These are phyloP conservation scores for Tamias sibiricus DNA, from an alignment of 2,113 vertebrate species.

Conservation along the genomic window DNA sequence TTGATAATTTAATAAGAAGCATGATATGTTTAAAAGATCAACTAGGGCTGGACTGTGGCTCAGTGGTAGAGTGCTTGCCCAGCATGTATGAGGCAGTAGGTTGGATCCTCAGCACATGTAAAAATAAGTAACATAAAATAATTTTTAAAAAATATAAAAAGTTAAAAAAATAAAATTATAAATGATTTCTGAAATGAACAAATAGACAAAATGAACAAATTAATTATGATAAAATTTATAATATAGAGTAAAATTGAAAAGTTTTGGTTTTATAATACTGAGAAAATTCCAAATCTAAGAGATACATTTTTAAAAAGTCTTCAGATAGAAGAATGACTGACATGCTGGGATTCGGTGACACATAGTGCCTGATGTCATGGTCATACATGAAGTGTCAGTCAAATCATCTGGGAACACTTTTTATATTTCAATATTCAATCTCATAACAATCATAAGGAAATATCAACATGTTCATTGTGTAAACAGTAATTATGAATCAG, in stretches of 20 bases:
- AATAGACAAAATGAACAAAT: not conserved
- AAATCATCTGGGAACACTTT: not conserved
- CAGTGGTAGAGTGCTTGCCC: too few species aligned
- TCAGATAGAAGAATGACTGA: not conserved
- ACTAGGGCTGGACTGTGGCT: too few species aligned
- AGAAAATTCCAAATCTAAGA: not conserved
- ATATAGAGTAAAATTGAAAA: not conserved
- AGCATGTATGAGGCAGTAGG: too few species aligned
- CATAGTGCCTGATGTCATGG: not conserved
- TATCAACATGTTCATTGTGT: too few species aligned
- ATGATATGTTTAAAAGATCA: not conserved
- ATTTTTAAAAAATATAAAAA: not conserved
- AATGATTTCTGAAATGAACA: not conserved
- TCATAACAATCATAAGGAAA: not conserved
- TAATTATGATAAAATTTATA: not conserved
- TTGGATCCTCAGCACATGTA: too few species aligned
- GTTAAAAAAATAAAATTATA: too few species aligned
- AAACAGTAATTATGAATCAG: too few species aligned
- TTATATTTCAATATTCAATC: not conserved
- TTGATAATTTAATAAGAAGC: not conserved
- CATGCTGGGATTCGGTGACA: not conserved
- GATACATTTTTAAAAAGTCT: not conserved
- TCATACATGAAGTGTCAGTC: not conserved
- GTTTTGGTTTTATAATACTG: not conserved
- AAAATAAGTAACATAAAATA: too few species aligned